Percentiles rank a stretch among this genome's conserved stretches.
These are phyloP conservation scores for Caenorhabditis sp. DNA, from an alignment of 2,888 invertebrate genomes.

Conservation along the genomic window DNA sequence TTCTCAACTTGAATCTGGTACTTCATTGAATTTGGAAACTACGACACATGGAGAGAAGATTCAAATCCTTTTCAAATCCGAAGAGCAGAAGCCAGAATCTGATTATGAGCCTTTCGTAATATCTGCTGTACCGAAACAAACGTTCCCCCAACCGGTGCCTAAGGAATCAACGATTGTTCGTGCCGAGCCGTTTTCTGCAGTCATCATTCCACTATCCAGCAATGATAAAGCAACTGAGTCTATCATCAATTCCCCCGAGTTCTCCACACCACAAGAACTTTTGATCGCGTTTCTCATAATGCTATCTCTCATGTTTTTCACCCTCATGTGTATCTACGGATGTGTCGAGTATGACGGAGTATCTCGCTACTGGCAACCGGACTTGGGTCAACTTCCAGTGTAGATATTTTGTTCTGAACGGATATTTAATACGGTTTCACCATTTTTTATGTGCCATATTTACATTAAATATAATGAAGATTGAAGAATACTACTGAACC, in stretches of 20 bases:
- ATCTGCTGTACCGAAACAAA: conserved; percentile 9
- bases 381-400: too few species aligned
- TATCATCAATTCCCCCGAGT: conserved; percentile 1
- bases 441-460: too few species aligned
- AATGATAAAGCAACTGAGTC: not conserved
- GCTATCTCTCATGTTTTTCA: conserved; percentile 26
- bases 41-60: not conserved
- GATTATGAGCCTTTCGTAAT: conserved; percentile 23
- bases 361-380: not conserved
- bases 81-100: not conserved
- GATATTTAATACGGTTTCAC: conserved; percentile 1
- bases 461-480: too few species aligned
- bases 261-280: conserved; percentile 18
- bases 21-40: not conserved
- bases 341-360: conserved; percentile 24
- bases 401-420: not conserved
- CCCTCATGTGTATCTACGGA: conserved; percentile 35
- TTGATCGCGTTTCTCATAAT: conserved; percentile 39
- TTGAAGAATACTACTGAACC: too few species aligned
- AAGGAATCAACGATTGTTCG: conserved; percentile 26
- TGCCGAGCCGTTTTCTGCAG: conserved; percentile 33
- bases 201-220: conserved; percentile 41
- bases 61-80: conserved; percentile 7
- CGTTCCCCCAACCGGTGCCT: not conserved
- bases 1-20: not conserved